Conservation (phyloP, 1,140 invertebrate species). For the Penaeus indicus region DNA sequence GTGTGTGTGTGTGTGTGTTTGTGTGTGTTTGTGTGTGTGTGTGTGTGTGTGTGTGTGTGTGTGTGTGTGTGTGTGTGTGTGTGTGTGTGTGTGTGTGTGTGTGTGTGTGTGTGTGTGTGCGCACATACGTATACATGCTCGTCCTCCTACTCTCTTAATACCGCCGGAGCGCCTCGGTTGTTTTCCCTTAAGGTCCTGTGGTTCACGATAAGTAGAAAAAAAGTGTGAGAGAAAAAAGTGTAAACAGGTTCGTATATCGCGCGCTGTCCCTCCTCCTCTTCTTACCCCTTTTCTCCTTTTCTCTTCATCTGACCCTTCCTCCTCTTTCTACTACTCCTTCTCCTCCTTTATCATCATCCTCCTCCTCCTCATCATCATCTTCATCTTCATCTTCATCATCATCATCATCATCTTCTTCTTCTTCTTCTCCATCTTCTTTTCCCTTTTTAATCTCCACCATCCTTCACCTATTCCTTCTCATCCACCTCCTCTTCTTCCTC, state of each 20-base stretch:
- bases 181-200: no score
- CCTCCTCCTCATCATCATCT: neutral
- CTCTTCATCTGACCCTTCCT: neutral
- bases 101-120: neutral
- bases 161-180: no score
- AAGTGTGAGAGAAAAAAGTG: no score
- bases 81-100: slow-evolving; percentile 32
- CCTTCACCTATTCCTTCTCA: neutral
- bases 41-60: neutral
- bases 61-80: slow-evolving; percentile 9
- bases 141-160: no score
- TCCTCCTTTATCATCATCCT: neutral
- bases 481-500: neutral
- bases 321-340: neutral
- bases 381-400: neutral
- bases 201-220: no score
- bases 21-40: neutral
- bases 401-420: no score
- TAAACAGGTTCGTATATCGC: neutral
- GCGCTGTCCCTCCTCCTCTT: neutral
- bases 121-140: neutral
- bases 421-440: neutral
- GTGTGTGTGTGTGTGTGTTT: slow-evolving; percentile 28
- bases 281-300: neutral
- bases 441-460: neutral